Conservation (phyloP, 2,888 invertebrate genomes). For the Hetaerina titia region DNA sequence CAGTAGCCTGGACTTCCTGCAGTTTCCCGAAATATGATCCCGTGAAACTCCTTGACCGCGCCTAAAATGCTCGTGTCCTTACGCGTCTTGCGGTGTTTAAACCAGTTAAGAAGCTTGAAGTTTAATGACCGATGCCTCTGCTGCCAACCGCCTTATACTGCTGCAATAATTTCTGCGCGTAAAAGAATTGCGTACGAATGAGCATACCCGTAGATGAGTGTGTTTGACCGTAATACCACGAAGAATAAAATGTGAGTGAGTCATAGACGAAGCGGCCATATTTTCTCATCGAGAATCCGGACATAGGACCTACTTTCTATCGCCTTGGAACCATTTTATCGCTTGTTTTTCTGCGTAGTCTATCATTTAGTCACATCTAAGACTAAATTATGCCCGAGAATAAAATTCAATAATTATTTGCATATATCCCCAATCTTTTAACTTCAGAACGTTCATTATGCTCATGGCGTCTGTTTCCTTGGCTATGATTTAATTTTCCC, state of each 20-base stretch:
- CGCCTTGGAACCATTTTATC: background rate
- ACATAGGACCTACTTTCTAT: background rate
- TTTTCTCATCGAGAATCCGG: background rate
- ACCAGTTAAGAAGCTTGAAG: background rate
- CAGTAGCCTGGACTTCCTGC: background rate
- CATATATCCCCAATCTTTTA: background rate
- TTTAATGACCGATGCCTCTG: background rate
- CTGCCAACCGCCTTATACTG: background rate
- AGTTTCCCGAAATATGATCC: background rate
- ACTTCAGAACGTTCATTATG: background rate
- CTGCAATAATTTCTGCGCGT: background rate
- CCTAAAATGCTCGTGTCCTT: background rate
- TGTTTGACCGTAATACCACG: background rate
- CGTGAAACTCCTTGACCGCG: background rate
- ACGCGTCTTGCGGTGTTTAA: background rate
- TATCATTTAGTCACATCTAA: background rate
- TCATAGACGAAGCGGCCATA: background rate
- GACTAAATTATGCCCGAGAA: background rate
- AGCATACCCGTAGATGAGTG: background rate
- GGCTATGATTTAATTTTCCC: too few species aligned
- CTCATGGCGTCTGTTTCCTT: background rate
- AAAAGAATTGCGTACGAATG: background rate
- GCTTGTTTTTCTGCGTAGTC: background rate
- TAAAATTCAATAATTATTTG: too few species aligned
- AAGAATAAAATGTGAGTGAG: slow-evolving; percentile 8